Evolutionary conservation across 2,797 vertebrate genomes (phyloP).

Genomic region (Linurgus olivaceus): DNA sequence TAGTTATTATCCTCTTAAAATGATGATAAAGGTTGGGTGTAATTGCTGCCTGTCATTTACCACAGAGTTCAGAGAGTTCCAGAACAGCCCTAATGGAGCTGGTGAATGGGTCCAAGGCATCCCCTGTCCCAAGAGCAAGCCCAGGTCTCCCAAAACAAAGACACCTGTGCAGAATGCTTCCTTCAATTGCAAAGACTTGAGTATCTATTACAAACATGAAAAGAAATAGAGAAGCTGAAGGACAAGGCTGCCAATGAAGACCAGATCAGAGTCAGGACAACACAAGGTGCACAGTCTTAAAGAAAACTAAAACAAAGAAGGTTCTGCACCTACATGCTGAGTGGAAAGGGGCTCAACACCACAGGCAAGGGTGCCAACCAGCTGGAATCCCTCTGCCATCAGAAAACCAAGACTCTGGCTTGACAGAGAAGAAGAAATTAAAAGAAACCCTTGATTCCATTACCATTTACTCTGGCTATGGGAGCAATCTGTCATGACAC

Average conservation of each 20-base stretch:
- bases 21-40: background rate
- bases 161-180: background rate
- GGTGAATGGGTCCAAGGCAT: accelerated
- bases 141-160: background rate
- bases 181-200: background rate
- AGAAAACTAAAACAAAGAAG: background rate
- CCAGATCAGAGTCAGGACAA: background rate
- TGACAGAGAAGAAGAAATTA: background rate
- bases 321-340: background rate
- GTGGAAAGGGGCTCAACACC: accelerated
- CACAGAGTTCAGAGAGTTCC: background rate
- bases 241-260: background rate
- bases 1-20: constrained; percentile 16
- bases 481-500: constrained; percentile 11
- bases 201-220: background rate
- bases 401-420: background rate
- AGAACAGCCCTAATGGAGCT: background rate
- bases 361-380: background rate
- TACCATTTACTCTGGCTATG: constrained; percentile 7
- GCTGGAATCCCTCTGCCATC: background rate
- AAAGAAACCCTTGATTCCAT: background rate
- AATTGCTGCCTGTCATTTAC: background rate
- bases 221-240: background rate
- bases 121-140: background rate
- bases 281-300: background rate